Percentiles rank a stretch among this genome's conserved stretches.
These are phyloP conservation scores for Hybognathus amarus DNA, from an alignment of 2,797 vertebrate genomes.

Conservation along the genomic window DNA sequence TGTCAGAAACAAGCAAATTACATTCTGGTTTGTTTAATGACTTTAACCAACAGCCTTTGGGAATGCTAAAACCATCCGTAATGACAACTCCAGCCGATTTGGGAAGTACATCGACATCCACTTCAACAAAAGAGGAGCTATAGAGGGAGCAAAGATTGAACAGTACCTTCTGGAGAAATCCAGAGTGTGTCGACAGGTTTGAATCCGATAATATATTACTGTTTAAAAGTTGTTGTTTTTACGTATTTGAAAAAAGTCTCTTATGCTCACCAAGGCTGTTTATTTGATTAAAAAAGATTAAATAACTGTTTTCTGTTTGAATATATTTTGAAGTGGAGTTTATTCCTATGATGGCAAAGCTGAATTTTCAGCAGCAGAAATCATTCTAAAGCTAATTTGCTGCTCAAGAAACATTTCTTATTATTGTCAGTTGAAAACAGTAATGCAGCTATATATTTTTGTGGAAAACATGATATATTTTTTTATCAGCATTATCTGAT, in stretches of 20 bases:
- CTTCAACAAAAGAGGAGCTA: conserved; percentile 96
- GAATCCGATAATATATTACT: not conserved
- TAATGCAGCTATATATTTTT: not conserved
- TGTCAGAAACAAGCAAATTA: not conserved
- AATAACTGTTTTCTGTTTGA: not conserved
- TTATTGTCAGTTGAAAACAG: not conserved
- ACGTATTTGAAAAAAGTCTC: not conserved
- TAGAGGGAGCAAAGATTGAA: conserved; percentile 96
- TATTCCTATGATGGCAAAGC: not conserved
- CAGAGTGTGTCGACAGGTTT: conserved; percentile 91
- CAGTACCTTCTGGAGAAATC: conserved; percentile 98
- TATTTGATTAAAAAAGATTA: not conserved
- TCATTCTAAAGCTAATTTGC: not conserved
- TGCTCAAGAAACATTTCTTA: not conserved
- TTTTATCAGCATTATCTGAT: not conserved
- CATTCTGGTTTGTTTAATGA: not conserved
- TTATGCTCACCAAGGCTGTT: not conserved
- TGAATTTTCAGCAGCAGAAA: not conserved
- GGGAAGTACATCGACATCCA: conserved; percentile 99
- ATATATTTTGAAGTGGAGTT: not conserved
- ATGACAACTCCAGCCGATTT: conserved; percentile 96
- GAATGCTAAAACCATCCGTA: conserved; percentile 97
- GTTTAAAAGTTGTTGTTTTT: not conserved
- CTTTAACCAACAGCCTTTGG: conserved; percentile 84
- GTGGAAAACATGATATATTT: not conserved